Conservation (phyloP, 2,888 invertebrate genomes). For the Scaptomyza flava region DNA sequence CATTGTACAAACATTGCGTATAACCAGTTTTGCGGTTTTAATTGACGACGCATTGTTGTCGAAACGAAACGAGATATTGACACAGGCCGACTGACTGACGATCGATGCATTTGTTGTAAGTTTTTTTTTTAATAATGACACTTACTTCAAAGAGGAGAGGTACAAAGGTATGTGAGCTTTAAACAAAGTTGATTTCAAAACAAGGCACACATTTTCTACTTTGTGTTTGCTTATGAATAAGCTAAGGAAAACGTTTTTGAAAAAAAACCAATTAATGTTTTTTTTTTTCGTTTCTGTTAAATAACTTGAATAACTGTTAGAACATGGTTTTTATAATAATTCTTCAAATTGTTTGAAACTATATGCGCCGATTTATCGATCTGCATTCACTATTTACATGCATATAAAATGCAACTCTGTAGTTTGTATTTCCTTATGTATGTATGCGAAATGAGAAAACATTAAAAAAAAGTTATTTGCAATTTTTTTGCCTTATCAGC, state of each 20-base stretch:
- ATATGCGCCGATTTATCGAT: conserved; percentile 4
- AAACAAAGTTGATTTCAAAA: background rate
- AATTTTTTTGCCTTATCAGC: conserved; percentile 14
- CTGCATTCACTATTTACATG: conserved; percentile 1
- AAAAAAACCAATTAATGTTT: background rate
- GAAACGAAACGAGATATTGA: conserved; percentile 32
- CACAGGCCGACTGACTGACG: conserved; percentile 24
- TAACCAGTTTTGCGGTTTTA: conserved; percentile 65
- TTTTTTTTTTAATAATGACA: conserved; percentile 22
- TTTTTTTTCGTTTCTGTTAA: background rate
- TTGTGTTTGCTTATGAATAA: background rate
- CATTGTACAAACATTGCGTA: conserved; percentile 21
- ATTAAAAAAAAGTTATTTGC: background rate
- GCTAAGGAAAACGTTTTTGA: background rate
- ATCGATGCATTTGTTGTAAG: conserved; percentile 24
- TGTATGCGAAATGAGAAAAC: background rate
- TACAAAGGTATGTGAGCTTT: conserved; percentile 20
- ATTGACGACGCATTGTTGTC: conserved; percentile 52
- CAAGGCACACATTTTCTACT: background rate
- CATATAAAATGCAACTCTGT: conserved; percentile 11
- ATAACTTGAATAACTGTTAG: background rate
- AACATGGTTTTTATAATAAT: background rate
- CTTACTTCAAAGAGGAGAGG: conserved; percentile 12
- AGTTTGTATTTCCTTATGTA: conserved; percentile 1
- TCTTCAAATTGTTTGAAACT: background rate